Base-by-base conservation (phyloP, 2,888 invertebrate genomes). In the Agrochola lychnidis region DNA sequence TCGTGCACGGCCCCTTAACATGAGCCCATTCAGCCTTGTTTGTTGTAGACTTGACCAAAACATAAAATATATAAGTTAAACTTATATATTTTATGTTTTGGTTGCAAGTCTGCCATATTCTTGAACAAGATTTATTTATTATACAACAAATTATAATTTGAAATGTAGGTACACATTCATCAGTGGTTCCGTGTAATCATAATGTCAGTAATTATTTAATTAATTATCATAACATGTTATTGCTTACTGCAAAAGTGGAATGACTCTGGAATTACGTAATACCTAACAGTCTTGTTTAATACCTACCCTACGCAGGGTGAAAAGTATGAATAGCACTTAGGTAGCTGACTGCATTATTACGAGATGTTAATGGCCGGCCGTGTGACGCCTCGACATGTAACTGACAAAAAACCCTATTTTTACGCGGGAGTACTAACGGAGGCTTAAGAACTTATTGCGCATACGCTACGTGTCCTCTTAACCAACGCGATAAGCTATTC, bases 151-250 rank as follows among this genome's bases (percentile, higher is more conserved):
- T 56, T 22, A 45, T 70, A 53, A 53, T 56, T 62, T 45, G 22
- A 70, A 69, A 69, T 53, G 12, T 77, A 22, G 51, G 45, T 45
- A 76, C 51, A 70, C 57, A 59, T 78, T 78, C 22, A 66, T 72
- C 59, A 72, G 22, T 59, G 22, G 2, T 72, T 59, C 68, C 16
- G 22, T 22, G 68, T 77, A 36, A 63, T 75, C 61, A 25, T 72
- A 68, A 70, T 57, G 40, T 62, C 40, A 73, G 45, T 70, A 67
- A 74, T 79, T 62, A 71, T 51, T 36, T 42, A 61, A 62, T 63
- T 53, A 67, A 70, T 63, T 56, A 68, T 76, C 70, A 77, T 59
- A 61, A 75, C 72, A 78, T 75, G 70, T 76, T 72, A 75, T 69
- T 78, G 81, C 57, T 61, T 62, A 70, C 48, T 66, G 69, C 66